These are phyloP conservation scores for Drepana arcuata DNA, from an alignment of 1,140 invertebrate genomes.

Conservation along the genomic window DNA sequence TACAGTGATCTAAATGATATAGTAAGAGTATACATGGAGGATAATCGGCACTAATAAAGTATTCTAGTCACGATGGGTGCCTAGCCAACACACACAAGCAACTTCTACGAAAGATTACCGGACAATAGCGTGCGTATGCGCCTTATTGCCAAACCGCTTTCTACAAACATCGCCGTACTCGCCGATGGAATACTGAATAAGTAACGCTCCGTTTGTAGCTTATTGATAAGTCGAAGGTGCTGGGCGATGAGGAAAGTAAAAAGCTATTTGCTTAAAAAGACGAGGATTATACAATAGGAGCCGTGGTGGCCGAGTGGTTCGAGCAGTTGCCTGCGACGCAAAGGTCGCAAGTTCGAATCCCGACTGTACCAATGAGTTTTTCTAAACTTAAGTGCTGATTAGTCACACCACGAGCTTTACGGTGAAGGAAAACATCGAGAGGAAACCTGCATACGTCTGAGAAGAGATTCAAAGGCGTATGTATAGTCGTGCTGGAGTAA, in stretches of 20 bases:
- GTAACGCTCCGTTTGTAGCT: slow-evolving; percentile 5
- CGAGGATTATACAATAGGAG: not conserved
- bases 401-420: too few relatives aligned
- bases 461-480: too few relatives aligned
- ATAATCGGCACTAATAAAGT: slow-evolving; percentile 18
- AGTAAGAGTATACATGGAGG: too few relatives aligned
- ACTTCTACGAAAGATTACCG: slow-evolving; percentile 68
- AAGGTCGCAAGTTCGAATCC: too few relatives aligned
- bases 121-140: slow-evolving; percentile 55
- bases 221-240: not conserved
- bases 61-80: slow-evolving; percentile 42
- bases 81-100: slow-evolving; percentile 50
- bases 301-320: too few relatives aligned
- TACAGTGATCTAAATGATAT: slow-evolving; percentile 2
- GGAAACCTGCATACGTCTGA: too few relatives aligned
- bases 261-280: slow-evolving; percentile 4
- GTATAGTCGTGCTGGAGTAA: too few relatives aligned
- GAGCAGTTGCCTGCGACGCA: too few relatives aligned
- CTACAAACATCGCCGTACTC: slow-evolving; percentile 48
- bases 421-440: too few relatives aligned
- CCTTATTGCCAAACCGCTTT: slow-evolving; percentile 68
- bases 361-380: too few relatives aligned
- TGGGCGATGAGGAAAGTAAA: too few relatives aligned
- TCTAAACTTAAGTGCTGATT: too few relatives aligned
- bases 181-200: slow-evolving; percentile 51